A percentile compares a stretch with the other conserved stretches of the same genome.
phyloP scores from a whole-genome alignment of 1,140 invertebrate genomes.

The Idris sp. region DNA sequence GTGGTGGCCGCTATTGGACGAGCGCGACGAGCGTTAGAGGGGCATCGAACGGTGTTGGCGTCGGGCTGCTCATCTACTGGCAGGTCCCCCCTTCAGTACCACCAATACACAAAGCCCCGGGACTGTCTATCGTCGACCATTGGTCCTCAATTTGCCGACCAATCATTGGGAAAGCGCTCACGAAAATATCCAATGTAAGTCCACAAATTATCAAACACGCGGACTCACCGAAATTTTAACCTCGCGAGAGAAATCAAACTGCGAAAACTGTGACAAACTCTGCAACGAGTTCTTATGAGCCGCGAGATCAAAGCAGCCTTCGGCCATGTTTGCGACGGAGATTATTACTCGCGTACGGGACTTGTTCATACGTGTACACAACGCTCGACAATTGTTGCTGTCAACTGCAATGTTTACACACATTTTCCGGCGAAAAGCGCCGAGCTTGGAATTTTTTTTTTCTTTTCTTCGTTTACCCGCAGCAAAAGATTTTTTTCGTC shows the following conservation, averaged over 20 bases:
- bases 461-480: too few relatives aligned
- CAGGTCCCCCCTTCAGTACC: slow-evolving; percentile 77
- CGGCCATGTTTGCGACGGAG: slow-evolving; percentile 67
- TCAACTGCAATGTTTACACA: too few relatives aligned
- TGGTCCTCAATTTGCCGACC: slow-evolving; percentile 83
- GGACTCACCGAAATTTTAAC: slow-evolving; percentile 64
- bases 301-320: slow-evolving; percentile 13
- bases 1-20: slow-evolving; percentile 51
- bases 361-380: too few relatives aligned
- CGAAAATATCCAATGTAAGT: slow-evolving; percentile 89
- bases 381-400: too few relatives aligned
- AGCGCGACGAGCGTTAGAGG: slow-evolving; percentile 34
- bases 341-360: too few relatives aligned
- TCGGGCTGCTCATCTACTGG: slow-evolving; percentile 74
- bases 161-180: slow-evolving; percentile 83
- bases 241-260: slow-evolving; percentile 44
- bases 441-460: too few relatives aligned
- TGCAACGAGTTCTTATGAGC: too few relatives aligned
- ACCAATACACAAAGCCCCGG: slow-evolving; percentile 81
- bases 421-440: too few relatives aligned
- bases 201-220: slow-evolving; percentile 84
- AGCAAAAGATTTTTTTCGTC: too few relatives aligned
- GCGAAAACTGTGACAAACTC: too few relatives aligned
- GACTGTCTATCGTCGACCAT: slow-evolving; percentile 81
- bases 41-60: slow-evolving; percentile 48